A percentile compares a stretch with the other conserved stretches of the same genome.
phyloP scores from a whole-genome alignment of 2,113 vertebrate genomes.

The Delphinus delphis region DNA sequence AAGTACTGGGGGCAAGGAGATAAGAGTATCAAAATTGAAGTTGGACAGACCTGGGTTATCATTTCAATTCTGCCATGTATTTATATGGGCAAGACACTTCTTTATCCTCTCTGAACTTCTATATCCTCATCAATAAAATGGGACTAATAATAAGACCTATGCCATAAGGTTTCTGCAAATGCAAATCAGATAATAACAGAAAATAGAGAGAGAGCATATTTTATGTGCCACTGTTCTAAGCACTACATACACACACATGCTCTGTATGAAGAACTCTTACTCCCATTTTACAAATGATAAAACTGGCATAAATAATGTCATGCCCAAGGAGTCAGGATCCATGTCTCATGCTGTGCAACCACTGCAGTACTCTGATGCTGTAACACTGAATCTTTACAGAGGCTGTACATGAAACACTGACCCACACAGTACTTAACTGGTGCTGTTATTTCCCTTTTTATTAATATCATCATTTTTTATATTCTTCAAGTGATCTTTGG shows the following conservation, averaged over 20 bases:
- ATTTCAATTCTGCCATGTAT: background rate
- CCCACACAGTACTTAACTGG: background rate
- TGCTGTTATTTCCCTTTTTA: background rate
- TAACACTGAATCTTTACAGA: background rate
- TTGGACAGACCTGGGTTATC: background rate
- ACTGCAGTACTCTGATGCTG: fast-evolving
- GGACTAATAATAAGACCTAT: background rate
- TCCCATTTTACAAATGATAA: background rate
- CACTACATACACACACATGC: background rate
- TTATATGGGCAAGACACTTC: background rate
- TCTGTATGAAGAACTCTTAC: background rate
- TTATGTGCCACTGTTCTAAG: background rate
- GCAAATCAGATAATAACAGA: background rate
- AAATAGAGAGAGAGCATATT: background rate
- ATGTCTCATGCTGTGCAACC: fast-evolving
- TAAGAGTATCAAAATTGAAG: background rate
- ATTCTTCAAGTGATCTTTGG: background rate
- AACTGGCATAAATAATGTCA: background rate
- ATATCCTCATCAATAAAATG: background rate
- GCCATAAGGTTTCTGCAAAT: background rate
- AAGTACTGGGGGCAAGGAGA: background rate
- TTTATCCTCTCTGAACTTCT: background rate
- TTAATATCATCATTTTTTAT: background rate
- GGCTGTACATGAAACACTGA: background rate
- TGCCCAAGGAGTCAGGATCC: background rate